Conservation (phyloP, 2,113 vertebrate genomes). For the Nyctereutes procyonoides region DNA sequence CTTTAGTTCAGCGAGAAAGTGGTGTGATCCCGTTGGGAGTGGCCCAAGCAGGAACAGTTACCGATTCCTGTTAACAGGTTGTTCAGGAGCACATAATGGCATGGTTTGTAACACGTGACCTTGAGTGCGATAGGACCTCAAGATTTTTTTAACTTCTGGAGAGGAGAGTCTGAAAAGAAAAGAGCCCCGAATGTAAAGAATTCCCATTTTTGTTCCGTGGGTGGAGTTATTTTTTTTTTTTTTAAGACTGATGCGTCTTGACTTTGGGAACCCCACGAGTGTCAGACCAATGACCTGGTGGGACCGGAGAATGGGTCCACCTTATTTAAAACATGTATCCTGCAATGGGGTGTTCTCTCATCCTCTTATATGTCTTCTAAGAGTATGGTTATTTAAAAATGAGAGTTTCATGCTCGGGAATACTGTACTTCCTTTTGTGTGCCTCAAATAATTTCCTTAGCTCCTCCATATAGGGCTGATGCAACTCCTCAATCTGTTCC, state of each 20-base stretch:
- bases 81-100: too few species aligned
- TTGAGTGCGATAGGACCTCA: not conserved
- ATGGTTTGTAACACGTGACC: not conserved
- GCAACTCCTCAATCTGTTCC: slow-evolving; percentile 89
- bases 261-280: not conserved
- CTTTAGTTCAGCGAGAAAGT: not conserved
- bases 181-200: not conserved
- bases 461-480: slow-evolving; percentile 87
- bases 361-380: not conserved
- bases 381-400: slow-evolving; percentile 79
- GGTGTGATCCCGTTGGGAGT: not conserved
- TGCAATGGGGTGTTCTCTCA: not conserved
- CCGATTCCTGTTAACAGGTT: not conserved
- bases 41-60: not conserved
- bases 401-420: slow-evolving; percentile 86
- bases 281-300: not conserved
- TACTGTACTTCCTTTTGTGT: slow-evolving; percentile 89
- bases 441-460: slow-evolving; percentile 90
- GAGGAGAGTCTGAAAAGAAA: not conserved
- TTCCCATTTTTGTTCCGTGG: not conserved
- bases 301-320: too few species aligned
- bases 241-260: not conserved
- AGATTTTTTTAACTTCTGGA: not conserved
- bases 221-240: not conserved
- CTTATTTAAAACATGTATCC: slow-evolving; percentile 26